Base-by-base conservation (phyloP, 2,797 vertebrate genomes). In the Lacerta bilineata region DNA sequence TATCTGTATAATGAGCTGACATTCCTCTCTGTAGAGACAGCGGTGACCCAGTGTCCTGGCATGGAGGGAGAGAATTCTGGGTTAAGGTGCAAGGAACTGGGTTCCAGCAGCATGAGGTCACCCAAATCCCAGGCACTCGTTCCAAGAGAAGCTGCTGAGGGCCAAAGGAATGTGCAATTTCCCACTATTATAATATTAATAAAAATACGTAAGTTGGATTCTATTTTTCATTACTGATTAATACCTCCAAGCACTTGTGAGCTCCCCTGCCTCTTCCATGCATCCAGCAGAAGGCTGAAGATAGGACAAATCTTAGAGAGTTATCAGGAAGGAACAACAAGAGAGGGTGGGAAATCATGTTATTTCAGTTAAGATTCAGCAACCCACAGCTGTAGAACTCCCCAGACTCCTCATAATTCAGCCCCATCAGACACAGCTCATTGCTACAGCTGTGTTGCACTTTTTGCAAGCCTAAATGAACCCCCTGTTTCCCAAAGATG, bases 401-500 rank as follows among this genome's bases (percentile, higher is more conserved):
- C 69, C 50, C 1, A 1, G 20, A 46, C 1, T 10, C 1, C 0
- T 86, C 83, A 41, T 46, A 3, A 0, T 5, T 80, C n/a, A 61
- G 69, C 83, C 29, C 33, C 3, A 59, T 25, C 43, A 77, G 85
- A 15, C 36, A 64, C 29, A 78, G 64, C 17, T 20, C 15, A 82
- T n/a, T 72, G 15, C 50, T 55, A 83, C 72, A 86, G 46, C 79
- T 78, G 74, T 27, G 50, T 69, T 86, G 23, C 13, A 85, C 29
- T 64, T 83, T 33, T 29, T 36, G 15, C n/a, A 85, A 8, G 55
- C 50, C 27, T 69, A n/a, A 82, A 69, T 5, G 11, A 88, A 78
- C 9, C 43, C 59, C 15, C 55, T 5, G 23, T 76, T 85, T 82
- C 43, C 39, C 46, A 29, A 59, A 68, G 71, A 69, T 10, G 6